phyloP scores from a whole-genome alignment of 1,140 invertebrate genomes.

The Leptopilina boulardi region DNA sequence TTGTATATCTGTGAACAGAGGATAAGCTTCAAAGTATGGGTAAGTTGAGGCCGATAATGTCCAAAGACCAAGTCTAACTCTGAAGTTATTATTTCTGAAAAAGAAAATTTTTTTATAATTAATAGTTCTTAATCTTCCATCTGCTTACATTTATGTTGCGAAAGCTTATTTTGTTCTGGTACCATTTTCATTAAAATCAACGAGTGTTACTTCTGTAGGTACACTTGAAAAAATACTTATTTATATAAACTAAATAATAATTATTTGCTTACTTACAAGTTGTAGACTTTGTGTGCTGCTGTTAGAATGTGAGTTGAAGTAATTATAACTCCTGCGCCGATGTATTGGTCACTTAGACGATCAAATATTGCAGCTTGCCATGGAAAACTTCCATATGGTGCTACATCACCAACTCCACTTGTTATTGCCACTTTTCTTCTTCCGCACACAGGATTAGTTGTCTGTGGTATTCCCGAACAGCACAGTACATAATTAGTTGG shows the following conservation, averaged over 20 bases:
- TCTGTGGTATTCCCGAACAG: neutral
- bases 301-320: neutral
- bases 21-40: conserved; percentile 78
- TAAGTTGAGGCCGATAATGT: conserved; percentile 80
- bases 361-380: neutral
- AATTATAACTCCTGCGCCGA: neutral
- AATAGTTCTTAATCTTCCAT: too few species aligned
- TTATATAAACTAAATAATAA: too few species aligned
- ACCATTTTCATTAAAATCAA: too few species aligned
- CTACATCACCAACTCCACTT: neutral
- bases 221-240: too few species aligned
- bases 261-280: neutral
- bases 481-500: neutral
- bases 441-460: neutral
- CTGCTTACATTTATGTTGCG: too few species aligned
- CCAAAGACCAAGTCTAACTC: conserved; percentile 84
- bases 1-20: conserved; percentile 79
- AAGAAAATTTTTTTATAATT: too few species aligned
- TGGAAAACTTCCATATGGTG: neutral
- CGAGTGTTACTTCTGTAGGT: too few species aligned
- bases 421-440: neutral
- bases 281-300: neutral
- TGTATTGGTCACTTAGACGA: neutral
- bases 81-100: conserved; percentile 70
- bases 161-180: too few species aligned